Conservation (phyloP, 1,140 invertebrate genomes). For the Ceratina japonica region DNA sequence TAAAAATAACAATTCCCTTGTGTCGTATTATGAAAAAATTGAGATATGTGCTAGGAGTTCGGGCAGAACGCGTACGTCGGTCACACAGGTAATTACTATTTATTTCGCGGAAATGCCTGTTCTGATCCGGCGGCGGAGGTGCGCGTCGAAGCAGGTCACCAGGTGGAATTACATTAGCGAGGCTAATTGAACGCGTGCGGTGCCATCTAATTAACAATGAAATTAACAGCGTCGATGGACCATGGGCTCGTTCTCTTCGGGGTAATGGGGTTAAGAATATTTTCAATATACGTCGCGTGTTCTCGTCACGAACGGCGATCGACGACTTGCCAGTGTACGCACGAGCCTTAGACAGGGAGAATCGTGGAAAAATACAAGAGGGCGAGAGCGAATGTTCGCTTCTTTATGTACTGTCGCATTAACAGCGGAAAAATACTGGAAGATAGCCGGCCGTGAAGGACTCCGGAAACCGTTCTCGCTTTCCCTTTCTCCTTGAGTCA, state of each 20-base stretch:
- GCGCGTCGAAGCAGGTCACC: slow-evolving; percentile 15
- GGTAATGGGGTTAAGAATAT: slow-evolving; percentile 1
- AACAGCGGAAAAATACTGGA: neutral
- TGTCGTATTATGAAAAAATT: neutral
- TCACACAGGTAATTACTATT: neutral
- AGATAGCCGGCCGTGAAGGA: neutral
- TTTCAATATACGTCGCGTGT: neutral
- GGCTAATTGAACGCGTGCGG: slow-evolving; percentile 31
- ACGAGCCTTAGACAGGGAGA: neutral
- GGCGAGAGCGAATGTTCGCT: neutral
- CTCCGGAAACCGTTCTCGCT: neutral
- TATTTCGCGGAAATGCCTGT: neutral
- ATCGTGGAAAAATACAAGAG: neutral
- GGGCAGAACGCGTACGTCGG: neutral
- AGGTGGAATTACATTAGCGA: slow-evolving; percentile 17
- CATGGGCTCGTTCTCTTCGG: no score
- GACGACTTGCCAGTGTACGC: neutral
- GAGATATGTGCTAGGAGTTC: no score
- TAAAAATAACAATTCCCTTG: no score
- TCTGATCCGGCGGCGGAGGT: neutral
- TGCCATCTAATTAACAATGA: slow-evolving; percentile 27
- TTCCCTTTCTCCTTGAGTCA: neutral
- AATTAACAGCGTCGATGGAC: slow-evolving; percentile 14
- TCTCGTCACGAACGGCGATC: no score
- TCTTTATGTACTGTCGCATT: neutral